Evolutionary conservation across 2,797 vertebrate genomes (phyloP), one percentile per base, ranked within the genome.

Genomic region (Coregonus sp.): DNA sequence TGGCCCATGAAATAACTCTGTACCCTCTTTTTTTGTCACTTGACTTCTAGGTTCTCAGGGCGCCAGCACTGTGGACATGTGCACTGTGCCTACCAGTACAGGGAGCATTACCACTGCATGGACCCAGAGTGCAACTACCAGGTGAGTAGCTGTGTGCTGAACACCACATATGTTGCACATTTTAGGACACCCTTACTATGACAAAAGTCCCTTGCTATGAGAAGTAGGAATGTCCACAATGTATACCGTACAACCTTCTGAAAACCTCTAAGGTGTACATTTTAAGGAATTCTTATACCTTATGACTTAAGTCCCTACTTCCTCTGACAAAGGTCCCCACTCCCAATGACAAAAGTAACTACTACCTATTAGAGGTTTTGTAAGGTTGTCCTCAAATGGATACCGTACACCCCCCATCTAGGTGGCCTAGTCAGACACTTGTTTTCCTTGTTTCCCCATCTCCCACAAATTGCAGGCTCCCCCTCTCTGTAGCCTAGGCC

Each of bases 111-210:
- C 89, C 98, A 99, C 94, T 99, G 98, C 94, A 97, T 99, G 84
- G 98, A 99, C 92, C 97, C 98, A 0, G 98, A 99, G 93, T 99
- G 98, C 93, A 99, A 99, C 95, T 99, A 99, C 92, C 98, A 99
- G 97, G 98, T 99, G 93, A 86, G 90, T 35, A 11, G 20, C 4
- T 35, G 40, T 40, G n/a, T 3, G 16, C 47, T 65, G 20, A 33
- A 70, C 20, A 11, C 51, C 51, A 29, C 20, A 12, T 54, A 2
- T 7, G 20, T 4, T 61, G 4, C 16, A 20, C 56, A 61, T 6
- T 20, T 25, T 52, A 12, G 51, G 31, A 33, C 31, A 33, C 31
- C 31, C 31, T 3, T 33, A 33, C 51, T 15, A 3, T 52, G 51
- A 52, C 51, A 14, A 52, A 18, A 18, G 54, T 5, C 47, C 1